Base-by-base conservation (phyloP, 2,888 invertebrate genomes). In the Ptychoptera contaminata region DNA sequence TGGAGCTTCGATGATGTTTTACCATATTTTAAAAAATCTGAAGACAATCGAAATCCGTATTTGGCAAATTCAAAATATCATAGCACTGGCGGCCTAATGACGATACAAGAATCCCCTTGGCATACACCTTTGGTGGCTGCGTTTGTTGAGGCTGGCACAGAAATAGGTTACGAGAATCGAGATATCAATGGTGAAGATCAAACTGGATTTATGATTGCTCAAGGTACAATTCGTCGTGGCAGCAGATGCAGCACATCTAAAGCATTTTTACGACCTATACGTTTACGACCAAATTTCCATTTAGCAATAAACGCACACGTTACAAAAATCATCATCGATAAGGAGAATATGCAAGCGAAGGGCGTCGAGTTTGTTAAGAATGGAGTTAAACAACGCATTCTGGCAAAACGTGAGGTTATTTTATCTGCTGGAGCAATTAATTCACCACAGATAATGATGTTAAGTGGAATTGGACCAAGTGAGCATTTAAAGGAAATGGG, bases 371-470 rank as follows among this genome's bases (percentile, higher is more conserved):
- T 83, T 56, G 64, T 80, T 2, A 74, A 84, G 50, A 73, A 82
- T 51, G 87, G 86, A 2, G 68, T 73, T 32, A 75, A 74, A 46
- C 77, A 79, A 55, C 67, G 77, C 0, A 79, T 82, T 0, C 67
- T 74, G 47, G 90, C 90, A 0, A 73, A 74, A 43, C 83, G 84
- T 54, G 90, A 90, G 62, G 77, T 94, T 0, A 84, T 94, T 40
- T 59, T 94, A 35, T 81, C 88, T 10, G 91, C 90, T 0, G 94
- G 94, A 0, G 78, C 93, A 1, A 85, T 96, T 29, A 93, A 93
- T 58, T 82, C 83, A 10, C 90, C 94, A 0, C 93, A 94, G 58
- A 67, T 96, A 43, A 67, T 96, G 48, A 88, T 93, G 88, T 64
- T 94, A 1, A 91, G 91, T 0, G 93, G 93, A 0, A 71, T 88